Conservation (phyloP, 2,888 invertebrate genomes). For the Athetis lepigone region DNA sequence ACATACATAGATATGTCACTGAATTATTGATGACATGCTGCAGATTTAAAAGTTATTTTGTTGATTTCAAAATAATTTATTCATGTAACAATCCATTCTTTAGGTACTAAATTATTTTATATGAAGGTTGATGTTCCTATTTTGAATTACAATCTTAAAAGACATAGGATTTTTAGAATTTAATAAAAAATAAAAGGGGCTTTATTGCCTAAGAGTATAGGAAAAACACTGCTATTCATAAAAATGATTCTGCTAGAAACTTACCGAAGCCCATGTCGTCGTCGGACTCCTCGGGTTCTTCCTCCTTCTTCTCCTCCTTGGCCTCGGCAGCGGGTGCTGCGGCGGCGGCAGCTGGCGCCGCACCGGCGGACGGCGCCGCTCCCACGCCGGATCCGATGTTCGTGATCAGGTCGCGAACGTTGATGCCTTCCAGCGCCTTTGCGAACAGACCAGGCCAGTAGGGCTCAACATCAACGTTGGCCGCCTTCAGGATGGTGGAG, state of each 20-base stretch:
- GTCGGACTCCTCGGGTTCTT: constrained; percentile 95
- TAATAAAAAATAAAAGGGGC: no score
- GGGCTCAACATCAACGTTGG: constrained; percentile 98
- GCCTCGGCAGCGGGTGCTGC: constrained; percentile 92
- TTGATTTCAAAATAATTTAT: no score
- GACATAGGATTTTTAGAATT: no score
- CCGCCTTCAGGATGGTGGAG: constrained; percentile 98
- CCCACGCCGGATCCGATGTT: constrained; percentile 98
- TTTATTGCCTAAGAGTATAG: no score
- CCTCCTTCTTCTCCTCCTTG: constrained; percentile 95
- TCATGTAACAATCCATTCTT: no score
- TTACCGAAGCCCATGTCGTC: constrained; percentile 98
- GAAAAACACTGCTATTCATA: no score
- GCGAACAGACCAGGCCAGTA: constrained; percentile 99
- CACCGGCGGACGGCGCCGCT: constrained; percentile 94
- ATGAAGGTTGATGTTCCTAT: no score
- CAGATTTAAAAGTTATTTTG: no score
- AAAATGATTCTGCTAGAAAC: constrained; percentile 49
- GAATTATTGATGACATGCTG: no score
- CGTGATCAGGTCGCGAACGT: constrained; percentile 97
- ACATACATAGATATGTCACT: no score
- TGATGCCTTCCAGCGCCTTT: constrained; percentile 98
- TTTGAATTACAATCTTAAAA: no score
- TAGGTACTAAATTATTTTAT: no score
- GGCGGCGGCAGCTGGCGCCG: constrained; percentile 92